Evolutionary conservation across 2,113 vertebrate species (phyloP), one percentile per base, ranked within the genome.

Genomic region (Cinclus mexicanus): DNA sequence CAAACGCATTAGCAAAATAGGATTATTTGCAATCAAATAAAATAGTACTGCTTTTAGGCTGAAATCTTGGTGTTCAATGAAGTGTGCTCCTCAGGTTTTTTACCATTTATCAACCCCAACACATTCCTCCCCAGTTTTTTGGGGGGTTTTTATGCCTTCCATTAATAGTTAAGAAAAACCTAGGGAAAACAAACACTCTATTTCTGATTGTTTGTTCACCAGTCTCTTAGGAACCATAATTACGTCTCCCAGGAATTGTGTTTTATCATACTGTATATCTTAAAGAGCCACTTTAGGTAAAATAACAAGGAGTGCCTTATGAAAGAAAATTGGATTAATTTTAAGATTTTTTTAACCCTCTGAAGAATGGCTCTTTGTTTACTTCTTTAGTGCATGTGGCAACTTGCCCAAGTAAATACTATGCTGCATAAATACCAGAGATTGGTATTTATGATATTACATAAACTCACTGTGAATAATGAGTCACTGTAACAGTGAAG

Each of bases 361-460:
- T 61, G 52, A 98, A 98, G 97, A 98, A 98, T 97, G 95, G 97
- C 55, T 96, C 97, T 98, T 98, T 98, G 98, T 98, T 98, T 98
- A 97, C 97, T 94, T 91, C 94, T 97, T 82, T 83, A 94, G 94
- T 94, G 74, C 97, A 96, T 96, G 97, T 98, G 98, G 98, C 98
- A 96, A 91, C 98, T 96, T 98, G 98, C 98, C 98, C 97, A 96
- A 79, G 80, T 93, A 97, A 98, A 98, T 97, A 98, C 93, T 95
- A 90, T 70, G 92, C 96, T 96, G 94, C 97, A 97, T 97, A 98
- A 98, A 97, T 97, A 97, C 97, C 97, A 97, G 97, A 97, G 97
- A 97, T 97, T 96, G 96, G 97, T 97, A 98, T 97, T 97, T 98
- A 97, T 96, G 97, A 98, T 98, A 98, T 98, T 98, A 97, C 97